phyloP scores from a whole-genome alignment of 1,140 invertebrate species.

The Rhopalosiphum maidis region DNA sequence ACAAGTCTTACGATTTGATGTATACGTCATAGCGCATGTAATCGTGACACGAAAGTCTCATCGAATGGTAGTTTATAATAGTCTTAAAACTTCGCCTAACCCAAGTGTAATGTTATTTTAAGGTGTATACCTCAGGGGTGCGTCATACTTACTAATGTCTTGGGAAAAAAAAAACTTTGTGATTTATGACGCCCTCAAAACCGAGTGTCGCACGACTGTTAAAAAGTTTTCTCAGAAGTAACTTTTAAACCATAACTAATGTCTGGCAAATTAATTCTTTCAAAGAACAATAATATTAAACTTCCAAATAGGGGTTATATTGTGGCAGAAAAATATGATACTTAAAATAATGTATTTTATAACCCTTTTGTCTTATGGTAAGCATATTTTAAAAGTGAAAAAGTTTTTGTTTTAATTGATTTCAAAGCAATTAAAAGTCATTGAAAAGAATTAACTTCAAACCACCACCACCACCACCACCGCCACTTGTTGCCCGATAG shows the following conservation, averaged over 20 bases:
- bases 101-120: constrained; percentile 53
- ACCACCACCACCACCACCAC: background rate
- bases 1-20: background rate
- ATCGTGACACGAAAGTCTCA: constrained; percentile 45
- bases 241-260: constrained; percentile 56
- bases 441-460: constrained; percentile 2
- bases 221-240: constrained; percentile 38
- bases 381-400: constrained; percentile 12
- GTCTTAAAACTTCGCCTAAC: constrained; percentile 42
- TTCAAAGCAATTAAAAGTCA: constrained; percentile 33
- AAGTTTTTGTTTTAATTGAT: constrained; percentile 48
- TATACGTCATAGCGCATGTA: background rate
- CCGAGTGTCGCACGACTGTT: constrained; percentile 54
- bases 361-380: constrained; percentile 18
- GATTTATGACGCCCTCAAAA: constrained; percentile 52
- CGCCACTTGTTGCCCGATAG: constrained; percentile 40
- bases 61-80: constrained; percentile 50
- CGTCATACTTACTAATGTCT: constrained; percentile 47
- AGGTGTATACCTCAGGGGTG: constrained; percentile 24
- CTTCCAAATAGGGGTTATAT: background rate
- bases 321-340: constrained; percentile 18
- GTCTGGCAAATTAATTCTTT: constrained; percentile 57
- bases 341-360: constrained; percentile 18
- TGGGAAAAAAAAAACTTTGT: constrained; percentile 44
- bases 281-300: constrained; percentile 48